Evolutionary conservation across 2,797 vertebrate genomes (phyloP), one percentile per base, ranked within the genome.

Genomic region (Amazona finschi): DNA sequence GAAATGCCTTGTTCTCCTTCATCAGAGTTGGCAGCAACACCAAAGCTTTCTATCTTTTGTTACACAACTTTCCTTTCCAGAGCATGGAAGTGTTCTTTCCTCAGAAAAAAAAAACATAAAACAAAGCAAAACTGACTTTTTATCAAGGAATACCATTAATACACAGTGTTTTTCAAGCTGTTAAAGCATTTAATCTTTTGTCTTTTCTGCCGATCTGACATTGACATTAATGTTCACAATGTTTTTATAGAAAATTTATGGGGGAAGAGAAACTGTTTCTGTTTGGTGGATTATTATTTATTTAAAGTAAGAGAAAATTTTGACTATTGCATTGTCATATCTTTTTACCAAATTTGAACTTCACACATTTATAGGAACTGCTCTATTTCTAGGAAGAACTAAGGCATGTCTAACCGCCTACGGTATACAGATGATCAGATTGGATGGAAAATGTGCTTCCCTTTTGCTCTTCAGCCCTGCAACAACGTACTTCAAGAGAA

Each of bases 1-100:
- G 92, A 97, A 96, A 97, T 91, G 69, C n/a, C 85, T 86, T 90
- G 95, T 92, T 96, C 80, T 95, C 87, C 91, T 97, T 97, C 95
- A 97, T 97, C 92, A 91, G 20, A 82, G 33, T n/a, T 90, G 93
- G 97, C 95, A 96, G 87, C 41, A 82, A 49, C 52, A 89, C 81
- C 87, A 80, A 95, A 86, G 75, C 28, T 78, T 92, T 78, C 86
- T 74, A 39, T 36, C 20, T 12, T 58, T 28, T 64, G 58, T 33
- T 43, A 72, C 38, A 87, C 85, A 91, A 64, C 30, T 53, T 61
- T 85, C 31, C 6, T 53, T 92, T 81, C 36, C 44, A 58, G 15
- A 84, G 14, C 28, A 61, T 17, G 39, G 69, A 89, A 77, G 60
- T 3, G 31, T 73, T 85, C 60, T 53, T 70, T 86, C 38, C 67